phyloP scores from a whole-genome alignment of 53 echinoderm and acorn worm genomes.

The Temnopleurus reevesii region DNA sequence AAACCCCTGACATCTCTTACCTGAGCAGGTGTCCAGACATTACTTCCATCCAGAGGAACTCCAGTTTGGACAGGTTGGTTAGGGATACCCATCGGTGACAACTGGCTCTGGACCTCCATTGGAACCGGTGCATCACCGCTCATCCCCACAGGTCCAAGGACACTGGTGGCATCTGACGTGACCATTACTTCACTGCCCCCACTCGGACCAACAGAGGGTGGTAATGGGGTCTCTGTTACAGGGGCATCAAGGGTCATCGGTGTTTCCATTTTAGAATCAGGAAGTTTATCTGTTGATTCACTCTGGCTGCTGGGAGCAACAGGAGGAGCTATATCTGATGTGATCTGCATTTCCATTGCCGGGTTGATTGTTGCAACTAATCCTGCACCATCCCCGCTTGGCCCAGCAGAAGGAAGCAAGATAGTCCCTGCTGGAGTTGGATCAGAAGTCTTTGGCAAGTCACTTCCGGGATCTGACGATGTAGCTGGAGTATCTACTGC shows the following conservation, averaged over 20 bases:
- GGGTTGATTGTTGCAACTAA: too few species aligned
- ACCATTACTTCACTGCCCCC: background rate
- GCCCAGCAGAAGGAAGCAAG: too few species aligned
- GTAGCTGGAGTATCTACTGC: background rate
- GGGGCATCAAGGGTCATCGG: background rate
- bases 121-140: slow-evolving; percentile 38
- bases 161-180: background rate
- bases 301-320: too few species aligned
- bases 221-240: background rate
- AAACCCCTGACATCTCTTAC: too few species aligned
- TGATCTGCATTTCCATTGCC: too few species aligned
- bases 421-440: too few species aligned
- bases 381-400: too few species aligned
- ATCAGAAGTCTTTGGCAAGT: too few species aligned
- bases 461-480: background rate
- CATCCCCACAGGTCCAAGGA: background rate
- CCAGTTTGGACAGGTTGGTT: slow-evolving; percentile 20
- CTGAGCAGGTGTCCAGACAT: slow-evolving; percentile 51
- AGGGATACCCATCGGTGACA: background rate
- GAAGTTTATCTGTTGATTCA: too few species aligned
- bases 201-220: background rate
- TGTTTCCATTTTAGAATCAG: background rate
- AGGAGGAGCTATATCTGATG: too few species aligned
- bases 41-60: slow-evolving; percentile 50
- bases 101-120: slow-evolving; percentile 6